Evolutionary conservation across 2,888 invertebrate genomes (phyloP).

Genomic region (Chrysotoxum bicinctum): DNA sequence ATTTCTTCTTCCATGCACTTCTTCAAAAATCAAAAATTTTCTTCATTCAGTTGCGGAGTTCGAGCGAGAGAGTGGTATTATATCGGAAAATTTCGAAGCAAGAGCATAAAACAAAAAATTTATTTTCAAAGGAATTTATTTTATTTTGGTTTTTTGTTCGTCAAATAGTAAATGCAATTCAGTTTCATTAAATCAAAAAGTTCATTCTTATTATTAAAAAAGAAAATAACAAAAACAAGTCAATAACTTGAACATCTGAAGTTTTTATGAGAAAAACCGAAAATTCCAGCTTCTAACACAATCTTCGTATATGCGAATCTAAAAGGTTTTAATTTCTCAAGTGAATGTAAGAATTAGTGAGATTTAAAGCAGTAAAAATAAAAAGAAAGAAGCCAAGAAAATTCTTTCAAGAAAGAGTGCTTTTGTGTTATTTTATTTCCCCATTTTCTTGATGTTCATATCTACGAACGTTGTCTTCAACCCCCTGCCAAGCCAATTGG

Average conservation of each 20-base stretch:
- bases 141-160: constrained; percentile 63
- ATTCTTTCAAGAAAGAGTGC: constrained; percentile 60
- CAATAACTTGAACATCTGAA: background rate
- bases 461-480: constrained; percentile 11
- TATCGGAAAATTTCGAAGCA: constrained; percentile 57
- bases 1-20: constrained; percentile 44
- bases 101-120: constrained; percentile 54
- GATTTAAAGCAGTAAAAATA: background rate
- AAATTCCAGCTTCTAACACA: background rate
- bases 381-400: constrained; percentile 59
- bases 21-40: constrained; percentile 34
- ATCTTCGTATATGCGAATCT: background rate
- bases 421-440: constrained; percentile 54
- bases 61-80: constrained; percentile 64
- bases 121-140: constrained; percentile 25
- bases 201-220: background rate
- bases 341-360: constrained; percentile 41
- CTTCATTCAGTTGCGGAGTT: constrained; percentile 68
- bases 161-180: constrained; percentile 7
- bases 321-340: background rate
- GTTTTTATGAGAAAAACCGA: background rate
- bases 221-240: background rate
- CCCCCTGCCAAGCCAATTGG: constrained; percentile 53
- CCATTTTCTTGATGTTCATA: constrained; percentile 6
- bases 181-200: background rate